Percentiles rank a stretch among this genome's conserved stretches.
These are phyloP conservation scores for Phrynocephalus guinanensis DNA, from an alignment of 2,797 vertebrate genomes.

Conservation along the genomic window DNA sequence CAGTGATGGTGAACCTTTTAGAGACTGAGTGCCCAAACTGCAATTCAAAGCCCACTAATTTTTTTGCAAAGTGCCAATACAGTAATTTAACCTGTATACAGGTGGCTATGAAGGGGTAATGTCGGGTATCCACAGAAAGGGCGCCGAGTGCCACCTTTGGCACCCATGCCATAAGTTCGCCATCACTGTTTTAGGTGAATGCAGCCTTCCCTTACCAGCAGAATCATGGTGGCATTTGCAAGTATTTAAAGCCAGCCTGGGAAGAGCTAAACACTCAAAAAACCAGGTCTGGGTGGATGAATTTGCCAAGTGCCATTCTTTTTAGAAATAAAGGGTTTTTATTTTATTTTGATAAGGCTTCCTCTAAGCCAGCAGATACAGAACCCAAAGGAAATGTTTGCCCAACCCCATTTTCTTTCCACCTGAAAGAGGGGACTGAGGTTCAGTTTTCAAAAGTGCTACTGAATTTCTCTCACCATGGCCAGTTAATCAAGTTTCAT, in stretches of 20 bases:
- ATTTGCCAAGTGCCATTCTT: no score
- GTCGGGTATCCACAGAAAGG: no score
- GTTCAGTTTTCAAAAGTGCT: slow-evolving; percentile 46
- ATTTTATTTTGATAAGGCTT: background rate
- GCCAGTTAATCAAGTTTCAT: slow-evolving; percentile 64
- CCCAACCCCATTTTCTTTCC: background rate
- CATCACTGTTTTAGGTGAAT: background rate
- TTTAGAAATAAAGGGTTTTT: no score
- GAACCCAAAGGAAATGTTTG: background rate
- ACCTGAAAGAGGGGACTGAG: slow-evolving; percentile 1
- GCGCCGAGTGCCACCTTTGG: no score
- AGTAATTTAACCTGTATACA: no score
- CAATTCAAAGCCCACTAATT: no score
- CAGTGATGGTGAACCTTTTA: no score
- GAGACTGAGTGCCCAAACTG: no score
- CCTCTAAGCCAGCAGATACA: no score
- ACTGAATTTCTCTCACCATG: slow-evolving; percentile 58
- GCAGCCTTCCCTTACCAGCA: background rate
- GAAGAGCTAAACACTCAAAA: background rate
- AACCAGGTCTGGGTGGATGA: background rate
- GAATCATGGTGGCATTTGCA: background rate
- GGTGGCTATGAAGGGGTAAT: no score
- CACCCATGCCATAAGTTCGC: no score
- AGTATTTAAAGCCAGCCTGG: background rate
- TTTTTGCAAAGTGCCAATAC: no score